phyloP scores from a whole-genome alignment of 2,797 vertebrate genomes.

The Schizothorax lantsangensis region DNA sequence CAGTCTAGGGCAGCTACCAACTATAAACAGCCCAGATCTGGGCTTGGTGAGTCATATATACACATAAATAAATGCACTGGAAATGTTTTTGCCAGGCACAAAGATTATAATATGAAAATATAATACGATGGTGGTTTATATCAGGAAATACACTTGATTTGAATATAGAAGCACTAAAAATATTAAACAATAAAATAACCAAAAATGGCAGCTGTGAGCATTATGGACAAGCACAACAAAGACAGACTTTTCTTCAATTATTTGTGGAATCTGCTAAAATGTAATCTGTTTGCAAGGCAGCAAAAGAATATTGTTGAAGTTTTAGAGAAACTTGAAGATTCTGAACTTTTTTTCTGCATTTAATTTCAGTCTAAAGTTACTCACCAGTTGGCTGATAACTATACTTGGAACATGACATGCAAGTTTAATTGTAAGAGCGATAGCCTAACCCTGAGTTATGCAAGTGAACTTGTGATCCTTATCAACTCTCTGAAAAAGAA shows the following conservation, averaged over 20 bases:
- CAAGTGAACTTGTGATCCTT: neutral
- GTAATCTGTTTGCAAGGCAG: neutral
- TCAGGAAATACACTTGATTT: constrained; percentile 26
- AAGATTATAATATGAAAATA: neutral
- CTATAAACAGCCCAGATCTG: constrained; percentile 47
- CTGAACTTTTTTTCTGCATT: neutral
- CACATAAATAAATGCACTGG: neutral
- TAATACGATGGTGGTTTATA: neutral
- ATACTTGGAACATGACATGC: neutral
- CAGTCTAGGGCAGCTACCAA: neutral
- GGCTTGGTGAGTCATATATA: neutral
- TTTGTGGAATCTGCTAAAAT: neutral
- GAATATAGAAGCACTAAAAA: constrained; percentile 25
- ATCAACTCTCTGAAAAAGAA: neutral
- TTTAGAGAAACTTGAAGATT: neutral
- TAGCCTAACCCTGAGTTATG: neutral
- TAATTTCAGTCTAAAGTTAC: neutral
- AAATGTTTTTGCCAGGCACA: neutral
- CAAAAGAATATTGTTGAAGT: neutral
- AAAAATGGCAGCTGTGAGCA: neutral
- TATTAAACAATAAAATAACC: neutral
- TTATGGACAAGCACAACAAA: neutral
- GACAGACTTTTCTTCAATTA: neutral
- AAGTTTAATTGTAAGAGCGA: neutral
- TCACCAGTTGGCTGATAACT: neutral